A percentile compares a stretch with the other conserved stretches of the same genome.
phyloP scores from a whole-genome alignment of 30 jellyfish, hydroid and myxozoan species.

The Morbakka virulenta region DNA sequence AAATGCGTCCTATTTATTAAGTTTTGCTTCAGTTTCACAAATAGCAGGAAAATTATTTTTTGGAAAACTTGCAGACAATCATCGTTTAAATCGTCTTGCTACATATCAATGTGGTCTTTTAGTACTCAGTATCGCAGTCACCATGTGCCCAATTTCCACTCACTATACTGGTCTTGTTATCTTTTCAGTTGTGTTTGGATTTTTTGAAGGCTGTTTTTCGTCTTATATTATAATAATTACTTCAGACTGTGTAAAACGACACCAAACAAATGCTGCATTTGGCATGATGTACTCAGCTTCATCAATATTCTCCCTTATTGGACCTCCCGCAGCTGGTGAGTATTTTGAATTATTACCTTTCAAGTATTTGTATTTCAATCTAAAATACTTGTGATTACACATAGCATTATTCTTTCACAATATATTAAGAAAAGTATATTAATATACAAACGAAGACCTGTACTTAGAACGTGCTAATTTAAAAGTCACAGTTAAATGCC shows the following conservation, averaged over 20 bases:
- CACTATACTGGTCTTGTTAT: neutral
- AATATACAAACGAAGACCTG: too few species aligned
- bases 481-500: too few species aligned
- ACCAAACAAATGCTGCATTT: conserved; percentile 16
- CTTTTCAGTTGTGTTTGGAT: conserved; percentile 28
- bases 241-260: neutral
- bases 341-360: too few species aligned
- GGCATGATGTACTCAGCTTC: conserved; percentile 39
- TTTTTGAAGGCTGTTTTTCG: conserved; percentile 51
- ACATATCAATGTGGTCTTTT: conserved; percentile 19
- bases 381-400: too few species aligned
- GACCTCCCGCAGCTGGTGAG: conserved; percentile 63
- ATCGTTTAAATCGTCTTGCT: neutral
- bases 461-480: too few species aligned
- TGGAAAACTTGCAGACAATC: conserved; percentile 15
- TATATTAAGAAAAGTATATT: too few species aligned
- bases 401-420: too few species aligned
- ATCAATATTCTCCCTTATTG: conserved; percentile 33
- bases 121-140: conserved; percentile 15
- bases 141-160: conserved; percentile 37
- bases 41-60: conserved; percentile 15
- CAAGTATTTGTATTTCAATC: too few species aligned
- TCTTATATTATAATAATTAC: neutral
- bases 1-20: conserved; percentile 30
- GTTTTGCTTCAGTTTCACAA: conserved; percentile 2